Percentiles rank a stretch among this genome's conserved stretches.
phyloP scores from a whole-genome alignment of 2,113 vertebrate species.

The Trematocara nigrifrons region DNA sequence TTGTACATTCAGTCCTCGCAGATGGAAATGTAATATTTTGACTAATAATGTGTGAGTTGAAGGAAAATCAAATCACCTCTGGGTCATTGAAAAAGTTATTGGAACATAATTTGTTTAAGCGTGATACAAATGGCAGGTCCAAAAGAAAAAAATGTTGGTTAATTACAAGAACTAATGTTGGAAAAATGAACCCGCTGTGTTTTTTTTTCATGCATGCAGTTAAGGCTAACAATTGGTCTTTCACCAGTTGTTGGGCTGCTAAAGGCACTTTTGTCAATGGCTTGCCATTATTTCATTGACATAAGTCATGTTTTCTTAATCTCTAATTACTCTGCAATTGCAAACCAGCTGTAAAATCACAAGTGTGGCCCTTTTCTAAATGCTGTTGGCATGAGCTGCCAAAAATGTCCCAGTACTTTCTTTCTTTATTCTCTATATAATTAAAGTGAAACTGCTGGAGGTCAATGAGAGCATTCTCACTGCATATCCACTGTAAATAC shows the following conservation, averaged over 20 bases:
- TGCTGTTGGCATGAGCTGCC: background rate
- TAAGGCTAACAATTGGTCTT: constrained; percentile 41
- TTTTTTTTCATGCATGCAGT: constrained; percentile 21
- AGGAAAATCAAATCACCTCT: constrained; percentile 40
- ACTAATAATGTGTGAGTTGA: constrained; percentile 25
- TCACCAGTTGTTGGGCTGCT: constrained; percentile 42
- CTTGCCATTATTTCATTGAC: constrained; percentile 59
- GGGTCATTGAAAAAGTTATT: constrained; percentile 31
- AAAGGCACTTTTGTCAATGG: constrained; percentile 44
- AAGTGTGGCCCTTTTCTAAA: constrained; percentile 13
- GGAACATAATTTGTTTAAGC: constrained; percentile 33
- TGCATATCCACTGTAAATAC: background rate
- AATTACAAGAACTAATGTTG: constrained; percentile 42
- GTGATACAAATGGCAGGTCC: constrained; percentile 4
- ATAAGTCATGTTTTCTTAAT: constrained; percentile 60
- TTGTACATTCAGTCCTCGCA: background rate
- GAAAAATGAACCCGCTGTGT: constrained; percentile 35
- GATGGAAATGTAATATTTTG: constrained; percentile 36
- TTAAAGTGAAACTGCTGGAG: constrained; percentile 15
- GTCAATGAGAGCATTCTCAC: background rate
- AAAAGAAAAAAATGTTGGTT: constrained; percentile 16
- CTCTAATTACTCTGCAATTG: constrained; percentile 60
- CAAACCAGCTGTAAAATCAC: constrained; percentile 61
- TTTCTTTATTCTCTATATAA: constrained; percentile 12
- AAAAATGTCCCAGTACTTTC: background rate